Evolutionary conservation across 1,140 invertebrate species (phyloP), one percentile per base, ranked within the genome.

Genomic region (Drosophila yakuba): DNA sequence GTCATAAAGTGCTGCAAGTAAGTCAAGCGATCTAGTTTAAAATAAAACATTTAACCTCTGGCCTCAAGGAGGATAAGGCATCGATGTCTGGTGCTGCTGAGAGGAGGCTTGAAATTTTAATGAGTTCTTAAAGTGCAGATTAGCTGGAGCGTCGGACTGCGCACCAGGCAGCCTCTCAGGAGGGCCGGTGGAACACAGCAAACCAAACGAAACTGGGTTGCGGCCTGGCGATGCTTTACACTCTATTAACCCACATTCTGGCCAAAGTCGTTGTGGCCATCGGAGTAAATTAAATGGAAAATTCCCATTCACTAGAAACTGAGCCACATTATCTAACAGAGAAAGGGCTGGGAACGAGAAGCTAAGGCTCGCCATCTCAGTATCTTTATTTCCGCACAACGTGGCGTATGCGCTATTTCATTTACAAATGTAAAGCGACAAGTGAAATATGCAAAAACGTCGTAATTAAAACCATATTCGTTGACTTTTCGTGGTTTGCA

Each of bases 241-340:
- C 81, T 86, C 89, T 91, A 91, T 91, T 91, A 91, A 91, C 89
- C 89, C 75, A 91, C 90, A 86, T 91, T 89, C 71, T 66, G 78
- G 62, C 80, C 63, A 47, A 56, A 73, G 64, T 63, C 71, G 58
- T 75, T 76, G 72, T 54, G 77, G 66, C 75, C 74, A 79, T 74
- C 64, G 59, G 60, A 85, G 67, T 80, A 80, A 91, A 89, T 89
- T 89, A 91, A 86, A 89, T 85, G 89, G 74, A 89, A 91, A 91
- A 89, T 91, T 80, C 59, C 23, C 59, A 77, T 82, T 68, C 78
- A 72, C 41, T 68, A 20, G 23, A 55, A 15, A 15, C 17, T 23
- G 15, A 48, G 51, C 20, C 43, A 63, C 38, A 55, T 63, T 63
- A 63, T 63, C 60, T 63, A 62, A 59, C 23, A 32, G 25, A 25